Evolutionary conservation across 2,888 invertebrate species (phyloP).

Genomic region (Cantharis rustica): DNA sequence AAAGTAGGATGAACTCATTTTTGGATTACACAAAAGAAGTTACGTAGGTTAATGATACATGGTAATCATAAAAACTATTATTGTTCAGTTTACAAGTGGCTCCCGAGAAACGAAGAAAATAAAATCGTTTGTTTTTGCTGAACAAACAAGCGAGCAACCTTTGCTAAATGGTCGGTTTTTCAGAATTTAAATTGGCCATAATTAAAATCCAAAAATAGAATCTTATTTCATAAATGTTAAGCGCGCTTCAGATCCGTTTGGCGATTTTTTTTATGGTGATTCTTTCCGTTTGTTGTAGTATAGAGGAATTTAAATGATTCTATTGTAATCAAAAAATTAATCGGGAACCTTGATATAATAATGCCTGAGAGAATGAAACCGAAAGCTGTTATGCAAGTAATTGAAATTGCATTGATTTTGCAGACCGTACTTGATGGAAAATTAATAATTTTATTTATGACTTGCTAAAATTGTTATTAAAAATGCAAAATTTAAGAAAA

Average conservation of each 20-base stretch:
- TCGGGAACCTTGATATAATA: background rate
- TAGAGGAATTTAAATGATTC: background rate
- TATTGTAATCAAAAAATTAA: background rate
- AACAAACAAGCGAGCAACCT: background rate
- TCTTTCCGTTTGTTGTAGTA: background rate
- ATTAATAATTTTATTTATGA: background rate
- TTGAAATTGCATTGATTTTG: background rate
- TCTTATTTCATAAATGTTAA: background rate
- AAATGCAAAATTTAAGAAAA: background rate
- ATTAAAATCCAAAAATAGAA: background rate
- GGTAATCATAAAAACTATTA: background rate
- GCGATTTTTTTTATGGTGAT: background rate
- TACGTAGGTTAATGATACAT: background rate
- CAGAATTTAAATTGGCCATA: background rate
- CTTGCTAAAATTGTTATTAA: background rate
- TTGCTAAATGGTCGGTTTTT: background rate
- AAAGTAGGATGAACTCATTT: background rate
- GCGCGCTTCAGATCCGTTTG: background rate
- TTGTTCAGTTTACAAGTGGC: background rate
- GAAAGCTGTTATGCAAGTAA: background rate
- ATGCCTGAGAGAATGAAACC: background rate
- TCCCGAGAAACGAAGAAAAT: background rate
- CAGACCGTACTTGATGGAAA: background rate
- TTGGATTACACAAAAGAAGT: background rate
- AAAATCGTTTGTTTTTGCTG: background rate